Conservation (phyloP, 2,797 vertebrate genomes). For the Clarias pachynema region DNA sequence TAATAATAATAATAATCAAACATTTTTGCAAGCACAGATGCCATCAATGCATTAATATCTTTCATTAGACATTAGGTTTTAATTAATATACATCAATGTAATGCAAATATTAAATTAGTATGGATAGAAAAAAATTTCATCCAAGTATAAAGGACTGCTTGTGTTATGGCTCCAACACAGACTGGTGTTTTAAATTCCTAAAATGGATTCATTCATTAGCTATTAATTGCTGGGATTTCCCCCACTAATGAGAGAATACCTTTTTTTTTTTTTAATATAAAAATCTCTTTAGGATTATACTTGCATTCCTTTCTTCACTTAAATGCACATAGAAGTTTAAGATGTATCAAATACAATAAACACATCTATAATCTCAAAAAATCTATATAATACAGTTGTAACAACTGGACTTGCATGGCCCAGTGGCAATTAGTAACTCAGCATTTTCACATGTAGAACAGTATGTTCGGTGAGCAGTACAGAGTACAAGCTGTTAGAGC, state of each 20-base stretch:
- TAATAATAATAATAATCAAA: background rate
- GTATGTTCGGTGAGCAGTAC: constrained; percentile 14
- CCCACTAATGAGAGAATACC: background rate
- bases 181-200: background rate
- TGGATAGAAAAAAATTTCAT: background rate
- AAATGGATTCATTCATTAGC: background rate
- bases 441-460: constrained; percentile 26
- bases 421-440: constrained; percentile 44
- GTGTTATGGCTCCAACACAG: background rate
- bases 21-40: background rate
- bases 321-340: background rate
- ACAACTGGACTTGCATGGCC: constrained; percentile 22
- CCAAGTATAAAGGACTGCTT: background rate
- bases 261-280: too few relatives aligned
- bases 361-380: constrained; percentile 15
- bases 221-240: background rate
- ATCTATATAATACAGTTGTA: constrained; percentile 6
- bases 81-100: background rate
- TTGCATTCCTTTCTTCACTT: background rate
- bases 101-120: background rate
- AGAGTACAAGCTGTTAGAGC: constrained; percentile 39
- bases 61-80: background rate
- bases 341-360: background rate
- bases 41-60: background rate
- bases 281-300: background rate